These are phyloP conservation scores for Atta colombica DNA, from an alignment of 1,140 invertebrate species.

Conservation along the genomic window DNA sequence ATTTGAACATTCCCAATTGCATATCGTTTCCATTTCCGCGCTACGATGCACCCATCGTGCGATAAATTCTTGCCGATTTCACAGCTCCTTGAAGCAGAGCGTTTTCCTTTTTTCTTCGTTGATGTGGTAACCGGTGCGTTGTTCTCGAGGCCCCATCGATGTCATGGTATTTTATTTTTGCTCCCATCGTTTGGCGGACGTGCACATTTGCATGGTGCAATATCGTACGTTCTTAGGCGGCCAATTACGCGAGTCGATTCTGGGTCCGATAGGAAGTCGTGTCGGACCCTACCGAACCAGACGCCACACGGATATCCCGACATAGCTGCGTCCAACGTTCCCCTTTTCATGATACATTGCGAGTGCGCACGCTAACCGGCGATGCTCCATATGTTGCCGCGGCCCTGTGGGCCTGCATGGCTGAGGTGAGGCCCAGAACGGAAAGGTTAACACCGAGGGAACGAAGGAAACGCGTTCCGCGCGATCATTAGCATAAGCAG, in stretches of 20 bases:
- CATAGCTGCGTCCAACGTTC: constrained; percentile 51
- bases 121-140: constrained; percentile 48
- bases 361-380: constrained; percentile 82
- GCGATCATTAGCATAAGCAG: constrained; percentile 74
- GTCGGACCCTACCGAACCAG: constrained; percentile 73
- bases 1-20: constrained; percentile 15
- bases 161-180: constrained; percentile 79
- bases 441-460: constrained; percentile 64
- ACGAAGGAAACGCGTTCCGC: constrained; percentile 46
- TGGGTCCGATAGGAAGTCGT: constrained; percentile 82
- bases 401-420: constrained; percentile 35
- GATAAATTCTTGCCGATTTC: constrained; percentile 37
- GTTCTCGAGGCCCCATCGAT: constrained; percentile 21
- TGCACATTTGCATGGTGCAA: constrained; percentile 86
- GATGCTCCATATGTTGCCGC: constrained; percentile 80
- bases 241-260: constrained; percentile 87
- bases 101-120: background rate
- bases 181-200: constrained; percentile 72
- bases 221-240: constrained; percentile 86
- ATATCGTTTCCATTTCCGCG: constrained; percentile 10
- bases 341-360: constrained; percentile 85
- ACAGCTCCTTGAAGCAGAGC: constrained; percentile 20
- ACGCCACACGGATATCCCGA: constrained; percentile 77
- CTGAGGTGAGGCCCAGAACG: constrained; percentile 50
- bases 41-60: background rate